Evolutionary conservation across 2,888 invertebrate genomes (phyloP).

Genomic region (Stegophylla sp.): DNA sequence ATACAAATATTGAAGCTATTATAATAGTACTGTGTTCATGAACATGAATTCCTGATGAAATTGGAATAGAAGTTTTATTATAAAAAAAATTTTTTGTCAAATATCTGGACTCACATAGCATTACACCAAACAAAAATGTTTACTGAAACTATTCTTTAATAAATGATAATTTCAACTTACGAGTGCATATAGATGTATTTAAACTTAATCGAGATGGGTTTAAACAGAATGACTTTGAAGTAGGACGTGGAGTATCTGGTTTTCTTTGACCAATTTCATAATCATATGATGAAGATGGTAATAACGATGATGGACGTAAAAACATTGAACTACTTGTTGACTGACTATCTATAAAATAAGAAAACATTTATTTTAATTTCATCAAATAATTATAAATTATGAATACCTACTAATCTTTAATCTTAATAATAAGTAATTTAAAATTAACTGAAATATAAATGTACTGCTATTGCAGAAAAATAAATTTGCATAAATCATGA

Average conservation of each 20-base stretch:
- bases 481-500: too few relatives aligned
- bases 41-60: not conserved
- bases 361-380: not conserved
- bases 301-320: conserved; percentile 51
- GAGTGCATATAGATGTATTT: conserved; percentile 28
- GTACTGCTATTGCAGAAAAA: too few relatives aligned
- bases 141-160: not conserved
- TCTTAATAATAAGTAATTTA: too few relatives aligned
- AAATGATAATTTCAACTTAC: conserved; percentile 31
- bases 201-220: conserved; percentile 55
- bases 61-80: too few relatives aligned
- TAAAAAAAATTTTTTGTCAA: not conserved
- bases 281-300: conserved; percentile 49
- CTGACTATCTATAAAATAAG: conserved; percentile 28
- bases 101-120: not conserved
- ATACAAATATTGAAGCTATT: not conserved
- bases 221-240: conserved; percentile 50
- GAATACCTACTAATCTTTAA: too few relatives aligned
- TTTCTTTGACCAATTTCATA: conserved; percentile 49
- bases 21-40: not conserved
- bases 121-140: not conserved
- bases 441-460: too few relatives aligned
- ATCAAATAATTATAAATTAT: not conserved
- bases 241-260: conserved; percentile 55
- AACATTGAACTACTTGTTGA: conserved; percentile 36